Evolutionary conservation across 2,113 vertebrate species (phyloP), one percentile per base, ranked within the genome.

Genomic region (Zosterops borbonicus): DNA sequence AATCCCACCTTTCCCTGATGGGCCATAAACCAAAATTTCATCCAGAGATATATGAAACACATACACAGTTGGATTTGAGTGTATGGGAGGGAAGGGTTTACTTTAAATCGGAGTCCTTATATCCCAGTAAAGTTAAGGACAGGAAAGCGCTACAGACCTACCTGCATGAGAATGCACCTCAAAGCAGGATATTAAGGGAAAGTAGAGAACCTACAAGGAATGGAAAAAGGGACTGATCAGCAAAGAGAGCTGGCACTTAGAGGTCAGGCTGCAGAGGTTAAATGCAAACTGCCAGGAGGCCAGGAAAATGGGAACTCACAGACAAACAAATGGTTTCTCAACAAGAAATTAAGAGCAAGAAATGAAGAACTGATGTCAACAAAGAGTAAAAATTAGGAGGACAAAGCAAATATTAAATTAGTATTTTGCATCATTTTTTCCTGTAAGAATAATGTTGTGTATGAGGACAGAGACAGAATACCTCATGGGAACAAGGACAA

Each of bases 181-280:
- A 96, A 96, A 97, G 95, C 95, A 94, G 92, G 86, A 55, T 91
- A 93, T 86, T 95, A 96, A 93, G 92, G 79, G 76, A 81, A 94
- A 96, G 95, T 88, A 94, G 89, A 95, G 73, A 91, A 97, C 95
- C 96, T 97, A 96, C 64, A 95, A 95, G 83, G 96, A 97, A 97
- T 75, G 94, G 83, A 96, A 89, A 96, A 92, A 92, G 92, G 90
- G 92, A 89, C 80, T 87, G 76, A 91, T 95, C 71, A 97, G 95
- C 86, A 96, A 73, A 80, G 64, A 76, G 71, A 94, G 91, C 89
- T 95, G 91, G 64, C 62, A 93, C 83, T 83, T 41, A 3, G 64
- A 91, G 86, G 76, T 96, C 95, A 94, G 77, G 84, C 80, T 14
- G 2, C 74, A 94, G 68, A 81, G 77, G 27, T 87, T 42, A 47